Percentiles rank a stretch among this genome's conserved stretches.
Conservation (phyloP, 2,113 vertebrate species). For the Halcyon malimbica region DNA sequence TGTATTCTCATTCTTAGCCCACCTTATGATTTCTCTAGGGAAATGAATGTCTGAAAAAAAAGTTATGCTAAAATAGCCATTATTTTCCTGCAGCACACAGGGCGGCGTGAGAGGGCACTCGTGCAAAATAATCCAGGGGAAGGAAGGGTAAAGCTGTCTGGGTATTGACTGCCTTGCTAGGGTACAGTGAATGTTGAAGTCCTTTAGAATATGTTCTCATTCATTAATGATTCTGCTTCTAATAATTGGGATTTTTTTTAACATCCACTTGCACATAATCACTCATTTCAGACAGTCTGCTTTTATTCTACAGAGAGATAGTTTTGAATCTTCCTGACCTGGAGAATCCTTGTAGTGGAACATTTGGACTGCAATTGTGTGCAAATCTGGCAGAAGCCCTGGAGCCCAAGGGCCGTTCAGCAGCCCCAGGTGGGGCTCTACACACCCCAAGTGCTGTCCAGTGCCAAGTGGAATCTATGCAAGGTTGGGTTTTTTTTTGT, state of each 20-base stretch:
- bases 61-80: background rate
- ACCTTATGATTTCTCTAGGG: background rate
- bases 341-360: background rate
- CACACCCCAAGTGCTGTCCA: background rate
- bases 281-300: background rate
- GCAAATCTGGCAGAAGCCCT: background rate
- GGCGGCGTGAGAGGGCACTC: rapidly evolving
- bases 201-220: background rate
- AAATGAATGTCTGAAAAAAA: background rate
- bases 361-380: background rate
- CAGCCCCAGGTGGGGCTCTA: background rate
- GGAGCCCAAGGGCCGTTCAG: background rate
- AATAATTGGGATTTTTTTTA: background rate
- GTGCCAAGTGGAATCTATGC: background rate
- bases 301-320: background rate
- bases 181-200: background rate
- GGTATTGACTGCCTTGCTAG: background rate
- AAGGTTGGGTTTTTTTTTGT: background rate
- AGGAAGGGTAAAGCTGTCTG: background rate
- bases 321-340: background rate
- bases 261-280: background rate
- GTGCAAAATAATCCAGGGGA: background rate
- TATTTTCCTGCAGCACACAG: background rate
- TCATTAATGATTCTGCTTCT: background rate
- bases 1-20: background rate